These are phyloP conservation scores for Eretmocerus hayati DNA, from an alignment of 2,888 invertebrate genomes.

Conservation along the genomic window DNA sequence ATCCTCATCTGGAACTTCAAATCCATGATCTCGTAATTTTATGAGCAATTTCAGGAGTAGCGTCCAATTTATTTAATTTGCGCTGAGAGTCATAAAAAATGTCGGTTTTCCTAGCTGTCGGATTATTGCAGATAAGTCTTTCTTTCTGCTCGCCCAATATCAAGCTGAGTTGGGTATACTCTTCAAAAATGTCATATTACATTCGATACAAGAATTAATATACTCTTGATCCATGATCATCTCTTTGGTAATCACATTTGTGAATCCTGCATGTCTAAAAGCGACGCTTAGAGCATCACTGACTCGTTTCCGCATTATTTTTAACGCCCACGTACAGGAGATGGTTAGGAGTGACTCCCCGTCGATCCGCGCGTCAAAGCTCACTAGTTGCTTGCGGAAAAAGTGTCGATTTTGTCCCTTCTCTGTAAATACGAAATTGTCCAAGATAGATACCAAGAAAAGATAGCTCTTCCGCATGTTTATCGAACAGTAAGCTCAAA, in stretches of 20 bases:
- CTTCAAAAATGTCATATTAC: slow-evolving; percentile 36
- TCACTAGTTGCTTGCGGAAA: slow-evolving; percentile 19
- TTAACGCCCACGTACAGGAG: slow-evolving; percentile 29
- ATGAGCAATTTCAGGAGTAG: slow-evolving; percentile 3
- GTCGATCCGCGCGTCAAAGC: slow-evolving; percentile 32
- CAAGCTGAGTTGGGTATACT: slow-evolving; percentile 30
- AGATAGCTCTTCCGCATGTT: slow-evolving; percentile 42
- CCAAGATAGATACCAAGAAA: neutral
- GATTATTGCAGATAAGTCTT: slow-evolving; percentile 43
- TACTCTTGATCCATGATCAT: slow-evolving; percentile 33
- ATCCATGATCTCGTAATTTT: slow-evolving; percentile 4
- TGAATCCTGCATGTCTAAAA: slow-evolving; percentile 31
- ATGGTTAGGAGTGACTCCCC: slow-evolving; percentile 32
- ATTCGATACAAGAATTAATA: slow-evolving; percentile 31
- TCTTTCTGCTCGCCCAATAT: slow-evolving; percentile 32
- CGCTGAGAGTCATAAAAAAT: slow-evolving; percentile 42
- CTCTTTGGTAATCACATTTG: slow-evolving; percentile 32
- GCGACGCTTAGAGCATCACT: too few species aligned
- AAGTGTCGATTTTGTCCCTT: slow-evolving; percentile 14
- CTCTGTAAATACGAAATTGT: slow-evolving; percentile 20
- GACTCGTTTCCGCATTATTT: slow-evolving; percentile 25
- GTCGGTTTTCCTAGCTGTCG: slow-evolving; percentile 41
- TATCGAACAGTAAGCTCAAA: slow-evolving; percentile 22
- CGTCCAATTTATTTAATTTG: slow-evolving; percentile 36
- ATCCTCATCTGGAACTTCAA: slow-evolving; percentile 8